These are phyloP conservation scores for Onychorhynchus coronatus DNA, from an alignment of 2,113 vertebrate species.

Conservation along the genomic window DNA sequence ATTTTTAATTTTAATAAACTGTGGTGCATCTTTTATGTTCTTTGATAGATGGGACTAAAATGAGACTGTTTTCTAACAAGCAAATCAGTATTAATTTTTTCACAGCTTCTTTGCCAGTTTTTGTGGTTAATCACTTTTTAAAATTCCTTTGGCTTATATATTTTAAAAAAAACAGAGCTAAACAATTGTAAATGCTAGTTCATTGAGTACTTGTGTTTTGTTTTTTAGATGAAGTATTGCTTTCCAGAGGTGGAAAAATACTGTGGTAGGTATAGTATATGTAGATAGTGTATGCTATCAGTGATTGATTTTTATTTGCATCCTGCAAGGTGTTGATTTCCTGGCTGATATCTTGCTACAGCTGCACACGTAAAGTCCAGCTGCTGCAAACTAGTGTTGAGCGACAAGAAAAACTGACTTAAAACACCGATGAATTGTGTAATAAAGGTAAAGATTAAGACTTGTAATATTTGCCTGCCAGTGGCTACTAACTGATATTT, in stretches of 20 bases:
- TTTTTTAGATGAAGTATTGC: background rate
- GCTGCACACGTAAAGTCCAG: background rate
- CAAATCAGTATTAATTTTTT: background rate
- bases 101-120: background rate
- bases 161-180: background rate
- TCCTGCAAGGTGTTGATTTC: background rate
- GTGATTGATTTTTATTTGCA: background rate
- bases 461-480: background rate
- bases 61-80: background rate
- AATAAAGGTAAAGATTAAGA: background rate
- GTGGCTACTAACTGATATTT: background rate
- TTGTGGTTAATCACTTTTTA: background rate
- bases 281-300: fast-evolving
- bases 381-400: background rate
- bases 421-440: background rate
- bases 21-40: background rate
- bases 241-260: background rate
- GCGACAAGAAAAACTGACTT: background rate
- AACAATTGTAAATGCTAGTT: background rate
- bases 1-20: background rate
- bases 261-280: background rate
- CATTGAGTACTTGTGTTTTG: background rate
- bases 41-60: background rate
- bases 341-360: background rate
- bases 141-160: background rate